phyloP scores from a whole-genome alignment of 1,140 invertebrate species.

The Tetraneura akinire region DNA sequence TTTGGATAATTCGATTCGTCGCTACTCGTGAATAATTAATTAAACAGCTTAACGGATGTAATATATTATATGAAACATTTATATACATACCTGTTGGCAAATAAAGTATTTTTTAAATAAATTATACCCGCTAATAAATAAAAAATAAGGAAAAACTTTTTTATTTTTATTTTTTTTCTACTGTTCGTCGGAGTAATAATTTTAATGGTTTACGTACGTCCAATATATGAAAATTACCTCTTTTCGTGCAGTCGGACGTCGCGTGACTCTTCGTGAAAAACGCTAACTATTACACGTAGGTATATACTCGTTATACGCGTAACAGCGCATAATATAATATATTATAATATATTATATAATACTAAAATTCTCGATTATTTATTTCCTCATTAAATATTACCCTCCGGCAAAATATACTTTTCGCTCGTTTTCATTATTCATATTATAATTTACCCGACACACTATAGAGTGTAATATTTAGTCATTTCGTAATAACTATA shows the following conservation, averaged over 20 bases:
- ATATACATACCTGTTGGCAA: not conserved
- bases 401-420: not conserved
- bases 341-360: no score
- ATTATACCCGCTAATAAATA: not conserved
- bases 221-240: slow-evolving; percentile 24
- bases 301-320: no score
- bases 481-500: no score
- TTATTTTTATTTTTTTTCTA: no score
- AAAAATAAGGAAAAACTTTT: no score
- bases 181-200: slow-evolving; percentile 3
- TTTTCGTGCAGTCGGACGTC: slow-evolving; percentile 7
- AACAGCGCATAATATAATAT: no score
- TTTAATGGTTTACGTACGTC: slow-evolving; percentile 28
- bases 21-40: not conserved
- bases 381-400: slow-evolving; percentile 19
- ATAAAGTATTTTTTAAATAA: slow-evolving; percentile 30
- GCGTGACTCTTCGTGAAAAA: not conserved
- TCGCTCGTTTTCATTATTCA: not conserved
- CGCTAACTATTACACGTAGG: no score
- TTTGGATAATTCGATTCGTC: not conserved
- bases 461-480: no score
- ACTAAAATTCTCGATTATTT: slow-evolving; percentile 25
- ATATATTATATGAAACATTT: not conserved
- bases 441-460: no score
- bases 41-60: not conserved